phyloP scores from a whole-genome alignment of 1,140 invertebrate genomes.

The Drosophila melanica region DNA sequence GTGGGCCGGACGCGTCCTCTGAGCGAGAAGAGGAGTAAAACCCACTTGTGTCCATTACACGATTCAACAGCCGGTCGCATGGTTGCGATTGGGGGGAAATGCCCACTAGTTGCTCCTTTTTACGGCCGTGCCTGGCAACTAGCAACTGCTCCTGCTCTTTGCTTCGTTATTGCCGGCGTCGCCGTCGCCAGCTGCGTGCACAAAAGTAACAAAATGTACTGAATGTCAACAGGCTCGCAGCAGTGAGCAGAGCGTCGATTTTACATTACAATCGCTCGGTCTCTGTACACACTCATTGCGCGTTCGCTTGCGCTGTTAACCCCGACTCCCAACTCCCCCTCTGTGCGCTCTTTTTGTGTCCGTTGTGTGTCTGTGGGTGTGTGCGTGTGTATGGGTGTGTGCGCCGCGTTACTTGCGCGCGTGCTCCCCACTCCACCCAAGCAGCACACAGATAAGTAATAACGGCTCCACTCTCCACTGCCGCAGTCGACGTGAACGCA shows the following conservation, averaged over 20 bases:
- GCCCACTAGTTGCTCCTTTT: constrained; percentile 15
- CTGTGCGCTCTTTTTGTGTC: constrained; percentile 21
- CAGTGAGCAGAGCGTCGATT: constrained; percentile 60
- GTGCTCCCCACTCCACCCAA: constrained; percentile 40
- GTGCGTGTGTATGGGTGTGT: constrained; percentile 18
- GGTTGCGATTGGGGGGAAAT: background rate
- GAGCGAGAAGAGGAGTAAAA: background rate
- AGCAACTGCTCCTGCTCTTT: constrained; percentile 27
- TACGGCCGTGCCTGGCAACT: constrained; percentile 22
- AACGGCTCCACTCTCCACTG: constrained; percentile 70
- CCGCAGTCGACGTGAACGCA: constrained; percentile 37
- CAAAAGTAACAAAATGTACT: constrained; percentile 84
- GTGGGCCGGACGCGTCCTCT: constrained; percentile 13
- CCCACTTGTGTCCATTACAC: constrained; percentile 17
- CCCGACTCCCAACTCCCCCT: constrained; percentile 13
- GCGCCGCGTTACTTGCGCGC: constrained; percentile 65
- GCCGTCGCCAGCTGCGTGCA: constrained; percentile 68
- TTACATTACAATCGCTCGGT: constrained; percentile 75
- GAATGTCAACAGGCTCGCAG: constrained; percentile 82
- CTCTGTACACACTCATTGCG: constrained; percentile 78
- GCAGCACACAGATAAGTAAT: constrained; percentile 51
- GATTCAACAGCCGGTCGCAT: background rate
- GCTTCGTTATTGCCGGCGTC: constrained; percentile 29
- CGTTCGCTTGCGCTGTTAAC: constrained; percentile 41
- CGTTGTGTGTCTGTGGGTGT: constrained; percentile 32